Percentiles rank a stretch among this genome's conserved stretches.
Evolutionary conservation across 2,113 vertebrate species (phyloP).

Genomic region (Prochilodus magdalenae): DNA sequence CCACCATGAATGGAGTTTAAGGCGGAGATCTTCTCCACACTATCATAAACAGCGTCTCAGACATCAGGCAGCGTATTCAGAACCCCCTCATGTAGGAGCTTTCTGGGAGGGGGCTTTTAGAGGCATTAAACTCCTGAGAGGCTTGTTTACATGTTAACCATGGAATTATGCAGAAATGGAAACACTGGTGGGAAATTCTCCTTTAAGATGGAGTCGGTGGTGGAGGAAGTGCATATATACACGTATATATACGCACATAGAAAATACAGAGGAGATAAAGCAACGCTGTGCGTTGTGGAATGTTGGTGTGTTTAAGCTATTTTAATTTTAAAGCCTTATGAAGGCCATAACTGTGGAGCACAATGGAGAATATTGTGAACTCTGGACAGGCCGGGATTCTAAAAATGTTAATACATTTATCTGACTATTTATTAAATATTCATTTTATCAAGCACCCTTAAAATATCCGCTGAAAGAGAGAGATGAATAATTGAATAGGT

Average conservation of each 20-base stretch:
- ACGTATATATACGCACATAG: not conserved
- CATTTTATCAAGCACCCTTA: constrained; percentile 85
- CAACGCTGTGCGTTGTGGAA: constrained; percentile 87
- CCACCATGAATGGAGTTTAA: no score
- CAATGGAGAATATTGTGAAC: constrained; percentile 25
- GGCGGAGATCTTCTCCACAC: no score
- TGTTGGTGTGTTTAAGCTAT: constrained; percentile 41
- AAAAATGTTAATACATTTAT: constrained; percentile 55
- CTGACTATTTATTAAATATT: constrained; percentile 48
- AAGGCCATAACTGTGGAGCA: constrained; percentile 66
- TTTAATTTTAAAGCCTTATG: constrained; percentile 76
- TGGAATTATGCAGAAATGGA: no score
- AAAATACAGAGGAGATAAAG: constrained; percentile 51
- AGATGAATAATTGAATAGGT: constrained; percentile 53
- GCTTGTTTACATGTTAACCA: no score
- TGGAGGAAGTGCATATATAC: not conserved
- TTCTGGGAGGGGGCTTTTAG: no score
- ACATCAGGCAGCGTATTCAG: no score
- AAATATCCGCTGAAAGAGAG: constrained; percentile 87
- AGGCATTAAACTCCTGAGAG: no score
- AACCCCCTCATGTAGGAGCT: no score
- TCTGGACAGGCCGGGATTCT: constrained; percentile 35
- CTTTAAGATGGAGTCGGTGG: not conserved
- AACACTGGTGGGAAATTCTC: no score
- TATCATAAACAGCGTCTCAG: no score